These are phyloP conservation scores for Notechis scutatus DNA, from an alignment of 2,113 vertebrate species.

Conservation along the genomic window DNA sequence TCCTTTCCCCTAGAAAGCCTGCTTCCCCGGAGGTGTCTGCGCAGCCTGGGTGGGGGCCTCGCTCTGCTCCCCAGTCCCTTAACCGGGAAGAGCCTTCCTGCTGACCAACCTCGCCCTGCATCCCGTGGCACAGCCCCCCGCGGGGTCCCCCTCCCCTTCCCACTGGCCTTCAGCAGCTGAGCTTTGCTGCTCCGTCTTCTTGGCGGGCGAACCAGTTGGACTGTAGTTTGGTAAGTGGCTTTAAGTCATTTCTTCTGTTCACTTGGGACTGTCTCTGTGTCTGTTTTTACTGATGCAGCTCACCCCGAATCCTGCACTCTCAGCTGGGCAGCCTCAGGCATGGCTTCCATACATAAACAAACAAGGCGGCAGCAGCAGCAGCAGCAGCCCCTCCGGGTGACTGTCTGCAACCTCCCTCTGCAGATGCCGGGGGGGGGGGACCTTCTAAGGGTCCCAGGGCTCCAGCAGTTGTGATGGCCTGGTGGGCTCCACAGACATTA, in stretches of 20 bases:
- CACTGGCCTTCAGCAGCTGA: too few relatives aligned
- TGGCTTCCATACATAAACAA: neutral
- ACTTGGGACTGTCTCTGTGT: neutral
- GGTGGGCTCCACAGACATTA: slow-evolving; percentile 7
- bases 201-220: neutral
- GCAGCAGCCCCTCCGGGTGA: too few relatives aligned
- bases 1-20: neutral
- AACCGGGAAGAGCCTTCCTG: neutral
- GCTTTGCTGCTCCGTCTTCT: neutral
- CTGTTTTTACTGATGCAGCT: neutral
- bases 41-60: neutral
- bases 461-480: slow-evolving; percentile 80
- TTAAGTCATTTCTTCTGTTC: neutral
- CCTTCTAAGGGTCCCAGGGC: slow-evolving; percentile 69
- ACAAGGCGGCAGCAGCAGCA: neutral
- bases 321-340: neutral
- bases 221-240: neutral
- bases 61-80: neutral
- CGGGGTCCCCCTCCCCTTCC: neutral
- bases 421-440: slow-evolving; percentile 3
- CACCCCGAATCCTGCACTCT: neutral
- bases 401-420: rapidly evolving
- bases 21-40: neutral
- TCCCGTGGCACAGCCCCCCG: too few relatives aligned
- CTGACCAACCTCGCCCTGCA: neutral